phyloP scores from a whole-genome alignment of 2,888 invertebrate species.

The Ennomos erosarius region DNA sequence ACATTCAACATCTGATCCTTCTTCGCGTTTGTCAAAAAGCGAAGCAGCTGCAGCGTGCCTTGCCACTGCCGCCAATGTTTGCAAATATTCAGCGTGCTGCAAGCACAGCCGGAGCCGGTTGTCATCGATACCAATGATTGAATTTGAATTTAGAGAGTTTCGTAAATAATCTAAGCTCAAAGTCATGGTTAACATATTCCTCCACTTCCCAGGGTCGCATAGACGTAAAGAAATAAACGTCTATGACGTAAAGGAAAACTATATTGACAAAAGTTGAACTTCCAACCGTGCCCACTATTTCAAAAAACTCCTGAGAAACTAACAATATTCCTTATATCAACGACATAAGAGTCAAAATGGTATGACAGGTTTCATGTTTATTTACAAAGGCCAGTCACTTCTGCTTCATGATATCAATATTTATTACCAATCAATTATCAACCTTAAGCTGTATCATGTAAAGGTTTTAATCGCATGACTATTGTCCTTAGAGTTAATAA shows the following conservation, averaged over 20 bases:
- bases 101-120: no score
- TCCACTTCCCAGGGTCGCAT: conserved; percentile 69
- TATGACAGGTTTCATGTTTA: no score
- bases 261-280: neutral
- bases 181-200: conserved; percentile 76
- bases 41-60: no score
- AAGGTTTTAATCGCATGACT: conserved; percentile 30
- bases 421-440: conserved; percentile 5
- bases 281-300: conserved; percentile 7
- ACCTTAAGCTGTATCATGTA: rapidly evolving
- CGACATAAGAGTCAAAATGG: neutral
- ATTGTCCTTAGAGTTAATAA: neutral
- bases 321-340: neutral
- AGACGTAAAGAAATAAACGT: conserved; percentile 48
- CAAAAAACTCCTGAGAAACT: neutral
- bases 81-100: no score
- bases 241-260: conserved; percentile 10
- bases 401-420: neutral
- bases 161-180: conserved; percentile 39
- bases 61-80: no score
- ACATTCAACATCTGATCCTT: conserved; percentile 59
- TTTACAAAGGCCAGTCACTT: neutral
- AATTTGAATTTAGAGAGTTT: neutral
- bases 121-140: neutral
- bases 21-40: neutral